phyloP scores from a whole-genome alignment of 53 echinoderm and acorn worm species.

The Stichopus horrens region DNA sequence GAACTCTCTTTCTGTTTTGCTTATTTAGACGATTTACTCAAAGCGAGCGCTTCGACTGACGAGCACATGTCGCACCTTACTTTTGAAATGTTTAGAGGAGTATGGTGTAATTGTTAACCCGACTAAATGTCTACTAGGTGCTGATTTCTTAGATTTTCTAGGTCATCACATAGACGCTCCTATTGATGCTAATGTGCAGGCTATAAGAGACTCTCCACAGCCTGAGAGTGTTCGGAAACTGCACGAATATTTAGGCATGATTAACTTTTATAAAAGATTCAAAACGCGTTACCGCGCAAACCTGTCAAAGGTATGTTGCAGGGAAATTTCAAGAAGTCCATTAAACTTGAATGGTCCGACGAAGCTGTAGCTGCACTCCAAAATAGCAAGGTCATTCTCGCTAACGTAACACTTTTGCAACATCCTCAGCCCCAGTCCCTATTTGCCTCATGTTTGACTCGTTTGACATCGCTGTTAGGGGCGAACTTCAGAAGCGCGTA shows the following conservation, averaged over 20 bases:
- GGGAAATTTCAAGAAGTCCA: conserved; percentile 8
- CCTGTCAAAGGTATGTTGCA: conserved; percentile 20
- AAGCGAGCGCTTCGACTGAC: conserved; percentile 17
- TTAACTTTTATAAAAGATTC: neutral
- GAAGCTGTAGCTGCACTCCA: no score
- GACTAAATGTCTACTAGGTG: no score
- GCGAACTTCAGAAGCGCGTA: neutral
- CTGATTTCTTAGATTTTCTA: neutral
- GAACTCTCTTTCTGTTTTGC: neutral
- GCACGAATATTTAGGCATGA: neutral
- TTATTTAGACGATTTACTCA: neutral
- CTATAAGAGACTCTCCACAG: neutral
- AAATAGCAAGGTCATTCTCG: no score
- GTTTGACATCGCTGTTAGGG: neutral
- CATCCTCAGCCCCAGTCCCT: neutral
- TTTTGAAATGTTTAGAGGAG: no score
- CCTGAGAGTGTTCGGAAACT: neutral
- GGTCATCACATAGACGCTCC: no score
- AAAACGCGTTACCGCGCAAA: conserved; percentile 47
- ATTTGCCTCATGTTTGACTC: neutral
- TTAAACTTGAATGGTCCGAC: no score
- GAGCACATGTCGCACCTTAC: conserved; percentile 33
- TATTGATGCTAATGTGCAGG: neutral
- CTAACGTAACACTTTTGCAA: no score
- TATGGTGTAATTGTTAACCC: no score